Evolutionary conservation across 2,888 invertebrate genomes (phyloP).

Genomic region (Drosophila differens): DNA sequence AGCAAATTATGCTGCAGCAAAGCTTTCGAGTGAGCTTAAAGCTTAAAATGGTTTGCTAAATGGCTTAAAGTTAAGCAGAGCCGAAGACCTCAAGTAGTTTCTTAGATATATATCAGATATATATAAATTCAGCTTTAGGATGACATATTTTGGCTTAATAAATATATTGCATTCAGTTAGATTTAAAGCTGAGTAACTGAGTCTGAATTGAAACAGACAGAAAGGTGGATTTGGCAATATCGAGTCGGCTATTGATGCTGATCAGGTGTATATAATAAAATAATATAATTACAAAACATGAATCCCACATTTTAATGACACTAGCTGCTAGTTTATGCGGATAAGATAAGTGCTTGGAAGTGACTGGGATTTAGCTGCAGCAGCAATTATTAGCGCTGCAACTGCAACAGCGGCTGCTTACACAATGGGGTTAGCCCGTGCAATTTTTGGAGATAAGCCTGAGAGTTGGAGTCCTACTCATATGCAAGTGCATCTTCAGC

Average conservation of each 20-base stretch:
- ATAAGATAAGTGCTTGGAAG: not conserved
- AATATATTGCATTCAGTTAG: not conserved
- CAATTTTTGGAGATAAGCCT: not conserved
- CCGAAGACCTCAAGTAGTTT: not conserved
- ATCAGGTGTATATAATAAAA: not conserved
- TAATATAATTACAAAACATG: not conserved
- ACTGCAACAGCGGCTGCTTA: conserved; percentile 24
- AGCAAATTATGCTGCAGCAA: not conserved
- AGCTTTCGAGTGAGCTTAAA: conserved; percentile 15
- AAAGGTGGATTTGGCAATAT: not conserved
- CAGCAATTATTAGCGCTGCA: not conserved
- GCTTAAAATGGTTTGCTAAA: not conserved
- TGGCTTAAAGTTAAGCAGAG: conserved; percentile 1
- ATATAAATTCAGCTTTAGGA: not conserved
- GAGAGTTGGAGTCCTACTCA: conserved; percentile 8
- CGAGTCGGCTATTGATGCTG: not conserved
- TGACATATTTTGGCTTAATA: not conserved
- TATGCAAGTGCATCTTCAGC: conserved; percentile 35
- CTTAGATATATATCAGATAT: not conserved
- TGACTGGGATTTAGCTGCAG: not conserved
- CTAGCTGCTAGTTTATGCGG: not conserved
- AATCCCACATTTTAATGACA: not conserved
- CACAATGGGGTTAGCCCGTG: conserved; percentile 29
- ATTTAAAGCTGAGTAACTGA: not conserved
- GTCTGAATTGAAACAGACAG: not conserved